These are phyloP conservation scores for Poeciliopsis infans DNA, from an alignment of 2,797 vertebrate species.

Conservation along the genomic window DNA sequence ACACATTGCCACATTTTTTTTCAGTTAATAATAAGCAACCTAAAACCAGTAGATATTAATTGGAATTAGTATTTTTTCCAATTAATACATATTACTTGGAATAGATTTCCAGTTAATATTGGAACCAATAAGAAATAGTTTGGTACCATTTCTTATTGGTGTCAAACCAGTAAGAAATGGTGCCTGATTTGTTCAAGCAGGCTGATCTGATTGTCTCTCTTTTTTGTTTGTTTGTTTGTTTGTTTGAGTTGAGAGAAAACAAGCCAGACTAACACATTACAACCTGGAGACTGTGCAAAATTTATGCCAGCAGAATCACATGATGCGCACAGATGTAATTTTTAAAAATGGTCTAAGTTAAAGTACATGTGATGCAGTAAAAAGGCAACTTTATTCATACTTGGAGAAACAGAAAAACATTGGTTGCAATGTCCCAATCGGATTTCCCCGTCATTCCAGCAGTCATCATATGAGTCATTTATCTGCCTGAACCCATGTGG, in stretches of 20 bases:
- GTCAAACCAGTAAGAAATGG: neutral
- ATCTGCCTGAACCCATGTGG: conserved; percentile 8
- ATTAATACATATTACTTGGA: no score
- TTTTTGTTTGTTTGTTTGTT: neutral
- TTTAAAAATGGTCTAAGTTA: neutral
- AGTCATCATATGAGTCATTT: conserved; percentile 9
- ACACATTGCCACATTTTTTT: neutral
- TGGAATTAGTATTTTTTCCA: neutral
- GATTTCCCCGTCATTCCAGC: conserved; percentile 14
- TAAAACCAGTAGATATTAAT: neutral
- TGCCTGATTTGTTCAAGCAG: neutral
- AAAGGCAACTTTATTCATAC: neutral
- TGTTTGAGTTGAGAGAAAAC: neutral
- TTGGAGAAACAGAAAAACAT: neutral
- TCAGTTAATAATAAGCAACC: neutral
- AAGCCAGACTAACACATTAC: neutral
- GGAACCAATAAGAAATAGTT: no score
- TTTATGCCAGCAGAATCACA: neutral
- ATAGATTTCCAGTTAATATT: no score
- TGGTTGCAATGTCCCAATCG: conserved; percentile 15
- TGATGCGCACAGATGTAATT: neutral
- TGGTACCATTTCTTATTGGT: neutral
- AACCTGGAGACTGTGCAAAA: neutral
- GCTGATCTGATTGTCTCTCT: neutral
- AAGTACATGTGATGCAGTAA: neutral